Conservation (phyloP, 2,113 vertebrate genomes). For the Dromiciops gliroides region DNA sequence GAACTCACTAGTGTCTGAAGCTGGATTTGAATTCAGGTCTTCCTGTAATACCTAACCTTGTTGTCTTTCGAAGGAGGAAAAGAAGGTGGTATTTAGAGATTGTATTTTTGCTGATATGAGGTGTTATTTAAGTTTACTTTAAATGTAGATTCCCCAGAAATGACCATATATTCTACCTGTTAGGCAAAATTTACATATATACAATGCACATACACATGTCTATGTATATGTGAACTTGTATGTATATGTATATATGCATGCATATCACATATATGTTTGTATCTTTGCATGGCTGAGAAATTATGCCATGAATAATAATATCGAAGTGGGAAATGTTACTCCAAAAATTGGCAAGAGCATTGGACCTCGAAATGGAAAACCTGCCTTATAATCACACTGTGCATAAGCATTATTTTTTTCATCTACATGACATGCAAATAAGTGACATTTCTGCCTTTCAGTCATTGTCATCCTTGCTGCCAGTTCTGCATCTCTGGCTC, state of each 20-base stretch:
- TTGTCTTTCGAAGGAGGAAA: no score
- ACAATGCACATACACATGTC: no score
- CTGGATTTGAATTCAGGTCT: no score
- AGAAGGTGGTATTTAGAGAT: no score
- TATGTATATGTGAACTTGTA: no score
- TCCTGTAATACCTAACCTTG: no score
- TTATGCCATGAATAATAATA: constrained; percentile 27
- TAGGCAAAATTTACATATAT: background rate
- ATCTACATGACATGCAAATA: background rate
- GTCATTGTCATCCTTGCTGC: background rate
- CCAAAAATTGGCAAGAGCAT: background rate
- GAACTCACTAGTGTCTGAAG: no score
- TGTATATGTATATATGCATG: background rate
- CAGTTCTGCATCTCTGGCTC: background rate
- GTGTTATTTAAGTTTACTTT: constrained; percentile 35
- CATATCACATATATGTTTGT: background rate
- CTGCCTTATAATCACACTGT: background rate
- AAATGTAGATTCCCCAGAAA: constrained; percentile 6
- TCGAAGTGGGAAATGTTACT: background rate
- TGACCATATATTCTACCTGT: background rate
- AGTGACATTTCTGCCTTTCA: background rate
- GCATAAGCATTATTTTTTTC: background rate
- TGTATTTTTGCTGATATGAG: background rate
- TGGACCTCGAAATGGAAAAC: constrained; percentile 11
- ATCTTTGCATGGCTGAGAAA: background rate